Base-by-base conservation (phyloP, 2,888 invertebrate species). In the Cataglyphis livida region DNA sequence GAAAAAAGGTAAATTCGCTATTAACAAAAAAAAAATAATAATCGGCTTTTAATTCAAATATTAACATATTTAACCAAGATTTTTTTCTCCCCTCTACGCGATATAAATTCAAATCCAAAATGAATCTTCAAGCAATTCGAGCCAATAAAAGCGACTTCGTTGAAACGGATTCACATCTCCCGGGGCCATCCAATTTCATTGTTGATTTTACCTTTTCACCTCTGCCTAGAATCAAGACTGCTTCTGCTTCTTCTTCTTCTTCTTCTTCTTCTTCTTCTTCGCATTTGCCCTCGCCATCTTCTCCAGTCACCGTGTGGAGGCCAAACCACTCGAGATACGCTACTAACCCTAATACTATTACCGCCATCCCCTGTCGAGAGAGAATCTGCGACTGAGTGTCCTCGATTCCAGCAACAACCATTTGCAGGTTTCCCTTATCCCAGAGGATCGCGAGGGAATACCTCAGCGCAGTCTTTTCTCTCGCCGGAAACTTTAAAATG, bases 261-360 rank as follows among this genome's bases (percentile, higher is more conserved):
- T 35, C 32, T 3, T 81, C 65, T 66, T 73, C 64, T 81, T 73
- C 81, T 82, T 84, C 66, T 84, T 79, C 73, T 57, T 84, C 82
- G 76, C 76, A 62, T 85, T 74, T 74, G 62, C 86, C 68, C 68
- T 64, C 83, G 68, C 84, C 81, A 76, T 81, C 82, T 73, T 71
- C 71, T 62, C 32, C 57, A 64, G 65, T 66, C 71, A 41, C 51
- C 73, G 21, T 71, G 41, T 44, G 51, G 61, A 62, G 73, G 82
- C 74, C 85, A 73, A 88, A 85, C 89, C 88, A 85, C 89, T 91
- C 88, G 86, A 92, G 89, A 92, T 91, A 89, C 89, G 90, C 90
- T 89, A 88, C 92, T 89, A 88, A 92, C 90, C 90, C 91, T 91
- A 92, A 91, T 91, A 87, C 89, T 87, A 89, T 92, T 91, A 91